phyloP scores from a whole-genome alignment of 2,113 vertebrate species.

The Acinonyx jubatus region DNA sequence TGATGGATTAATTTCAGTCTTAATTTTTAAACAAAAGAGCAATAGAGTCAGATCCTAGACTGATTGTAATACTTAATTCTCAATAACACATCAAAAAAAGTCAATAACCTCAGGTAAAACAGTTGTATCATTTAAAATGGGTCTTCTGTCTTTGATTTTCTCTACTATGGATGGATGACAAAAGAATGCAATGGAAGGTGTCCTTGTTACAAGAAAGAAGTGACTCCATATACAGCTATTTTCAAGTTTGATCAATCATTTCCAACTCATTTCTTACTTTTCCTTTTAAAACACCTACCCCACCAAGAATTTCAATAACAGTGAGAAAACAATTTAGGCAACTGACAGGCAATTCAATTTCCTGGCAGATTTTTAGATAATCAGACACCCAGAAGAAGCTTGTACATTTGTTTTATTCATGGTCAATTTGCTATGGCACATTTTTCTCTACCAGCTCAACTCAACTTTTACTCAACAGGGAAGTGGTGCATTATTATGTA shows the following conservation, averaged over 20 bases:
- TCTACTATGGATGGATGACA: conserved; percentile 12
- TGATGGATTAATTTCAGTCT: background rate
- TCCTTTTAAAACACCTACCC: conserved; percentile 62
- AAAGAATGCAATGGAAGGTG: conserved; percentile 15
- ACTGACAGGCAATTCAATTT: conserved; percentile 76
- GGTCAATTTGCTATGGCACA: conserved; percentile 76
- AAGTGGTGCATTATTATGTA: conserved; percentile 65
- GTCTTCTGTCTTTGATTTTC: background rate
- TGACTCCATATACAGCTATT: background rate
- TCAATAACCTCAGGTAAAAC: background rate
- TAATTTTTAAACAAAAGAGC: conserved; percentile 10
- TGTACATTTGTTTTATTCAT: conserved; percentile 79
- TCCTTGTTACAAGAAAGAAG: conserved; percentile 38
- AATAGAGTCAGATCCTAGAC: background rate
- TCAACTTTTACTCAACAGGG: conserved; percentile 71
- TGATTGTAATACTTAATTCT: background rate
- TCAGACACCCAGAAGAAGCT: conserved; percentile 77
- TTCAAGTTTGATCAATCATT: conserved; percentile 77
- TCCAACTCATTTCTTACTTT: conserved; percentile 80
- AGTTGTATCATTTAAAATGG: background rate
- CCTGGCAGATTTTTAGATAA: conserved; percentile 79
- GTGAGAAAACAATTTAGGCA: conserved; percentile 72
- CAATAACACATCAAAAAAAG: background rate
- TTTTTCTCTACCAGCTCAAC: conserved; percentile 59
- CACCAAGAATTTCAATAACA: conserved; percentile 70